A percentile compares a stretch with the other conserved stretches of the same genome.
phyloP scores from a whole-genome alignment of 2,113 vertebrate species.

The Agapornis roseicollis region DNA sequence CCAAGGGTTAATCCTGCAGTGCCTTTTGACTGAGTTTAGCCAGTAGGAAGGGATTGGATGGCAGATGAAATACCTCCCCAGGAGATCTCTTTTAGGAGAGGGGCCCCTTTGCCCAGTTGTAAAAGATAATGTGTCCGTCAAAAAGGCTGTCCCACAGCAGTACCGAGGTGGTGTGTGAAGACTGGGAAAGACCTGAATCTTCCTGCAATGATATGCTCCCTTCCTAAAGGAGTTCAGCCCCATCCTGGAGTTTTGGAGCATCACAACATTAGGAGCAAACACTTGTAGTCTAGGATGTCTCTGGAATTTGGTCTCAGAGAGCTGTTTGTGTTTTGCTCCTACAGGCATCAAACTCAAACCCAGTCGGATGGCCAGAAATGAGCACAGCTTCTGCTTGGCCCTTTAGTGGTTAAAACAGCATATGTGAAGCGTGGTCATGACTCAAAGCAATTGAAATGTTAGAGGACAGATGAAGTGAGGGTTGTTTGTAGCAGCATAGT shows the following conservation, averaged over 20 bases:
- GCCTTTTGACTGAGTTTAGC: not conserved
- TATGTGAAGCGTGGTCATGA: not conserved
- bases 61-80: constrained; percentile 3
- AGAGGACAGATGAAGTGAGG: not conserved
- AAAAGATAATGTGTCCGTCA: not conserved
- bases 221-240: not conserved
- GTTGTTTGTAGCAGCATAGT: not conserved
- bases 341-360: not conserved
- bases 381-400: not conserved
- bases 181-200: not conserved
- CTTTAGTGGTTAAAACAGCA: not conserved
- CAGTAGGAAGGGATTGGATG: not conserved
- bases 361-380: not conserved
- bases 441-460: not conserved
- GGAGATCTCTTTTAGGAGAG: constrained; percentile 10
- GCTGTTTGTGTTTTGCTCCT: not conserved
- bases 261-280: not conserved
- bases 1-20: not conserved
- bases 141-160: not conserved
- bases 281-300: not conserved
- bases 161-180: not conserved
- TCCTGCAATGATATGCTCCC: not conserved
- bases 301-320: not conserved
- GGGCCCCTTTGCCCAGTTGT: not conserved
- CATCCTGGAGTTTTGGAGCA: not conserved